phyloP scores from a whole-genome alignment of 2,113 vertebrate species.

The Coptodon rendalli region DNA sequence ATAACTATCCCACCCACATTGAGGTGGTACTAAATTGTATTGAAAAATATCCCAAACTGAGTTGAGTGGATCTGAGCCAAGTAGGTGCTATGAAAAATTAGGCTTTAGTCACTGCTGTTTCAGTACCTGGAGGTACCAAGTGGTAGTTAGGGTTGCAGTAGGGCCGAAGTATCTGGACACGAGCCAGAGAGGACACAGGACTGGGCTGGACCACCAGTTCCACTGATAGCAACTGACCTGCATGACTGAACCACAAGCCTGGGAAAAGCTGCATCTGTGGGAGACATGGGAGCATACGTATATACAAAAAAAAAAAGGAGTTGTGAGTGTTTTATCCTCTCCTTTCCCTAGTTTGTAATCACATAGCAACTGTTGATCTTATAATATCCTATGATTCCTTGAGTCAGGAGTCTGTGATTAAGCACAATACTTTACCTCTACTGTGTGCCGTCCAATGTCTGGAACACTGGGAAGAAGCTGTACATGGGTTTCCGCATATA shows the following conservation, averaged over 20 bases:
- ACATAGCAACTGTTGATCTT: rapidly evolving
- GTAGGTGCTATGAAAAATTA: background rate
- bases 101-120: background rate
- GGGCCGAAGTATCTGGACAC: constrained; percentile 73
- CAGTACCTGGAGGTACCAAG: constrained; percentile 73
- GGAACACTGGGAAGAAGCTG: constrained; percentile 21
- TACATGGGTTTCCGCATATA: constrained; percentile 31
- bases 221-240: constrained; percentile 65
- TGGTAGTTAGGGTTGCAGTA: constrained; percentile 72
- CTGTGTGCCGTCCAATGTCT: constrained; percentile 28
- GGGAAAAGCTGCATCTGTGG: constrained; percentile 76
- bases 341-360: background rate
- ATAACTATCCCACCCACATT: background rate
- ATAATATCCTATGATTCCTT: rapidly evolving
- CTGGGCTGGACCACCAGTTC: constrained; percentile 68
- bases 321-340: background rate
- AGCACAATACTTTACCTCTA: constrained; percentile 47
- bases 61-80: background rate
- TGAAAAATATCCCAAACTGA: background rate
- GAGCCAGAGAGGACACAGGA: constrained; percentile 41
- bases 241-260: constrained; percentile 78
- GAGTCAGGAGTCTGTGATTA: background rate
- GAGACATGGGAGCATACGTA: background rate
- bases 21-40: background rate
- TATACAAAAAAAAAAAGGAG: background rate